Percentiles rank a stretch among this genome's conserved stretches.
phyloP scores from a whole-genome alignment of 2,113 vertebrate genomes.

The Scomber colias region DNA sequence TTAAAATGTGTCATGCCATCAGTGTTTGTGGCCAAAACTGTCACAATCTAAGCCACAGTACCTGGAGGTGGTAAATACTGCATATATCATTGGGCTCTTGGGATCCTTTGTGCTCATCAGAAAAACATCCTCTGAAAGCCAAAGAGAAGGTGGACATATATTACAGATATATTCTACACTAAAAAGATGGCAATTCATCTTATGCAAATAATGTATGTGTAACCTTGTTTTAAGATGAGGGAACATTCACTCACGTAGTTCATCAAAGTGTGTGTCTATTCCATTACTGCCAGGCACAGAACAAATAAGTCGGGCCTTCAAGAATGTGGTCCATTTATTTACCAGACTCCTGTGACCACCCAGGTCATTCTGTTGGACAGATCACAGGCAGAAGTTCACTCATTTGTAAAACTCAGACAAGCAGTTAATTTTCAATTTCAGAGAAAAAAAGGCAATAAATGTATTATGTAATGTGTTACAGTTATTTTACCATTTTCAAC shows the following conservation, averaged over 20 bases:
- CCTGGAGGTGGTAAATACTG: slow-evolving; percentile 98
- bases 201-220: not conserved
- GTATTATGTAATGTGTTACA: not conserved
- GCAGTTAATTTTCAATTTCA: slow-evolving; percentile 4
- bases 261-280: slow-evolving; percentile 98
- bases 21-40: slow-evolving; percentile 23
- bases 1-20: slow-evolving; percentile 13
- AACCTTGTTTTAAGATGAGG: not conserved
- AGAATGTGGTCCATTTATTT: slow-evolving; percentile 98
- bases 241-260: slow-evolving; percentile 91
- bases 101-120: slow-evolving; percentile 98
- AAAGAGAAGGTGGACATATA: slow-evolving; percentile 10
- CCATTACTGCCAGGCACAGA: slow-evolving; percentile 96
- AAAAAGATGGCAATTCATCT: not conserved
- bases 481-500: no score
- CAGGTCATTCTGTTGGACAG: slow-evolving; percentile 92
- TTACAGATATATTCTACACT: not conserved
- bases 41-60: slow-evolving; percentile 68
- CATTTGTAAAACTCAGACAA: not conserved
- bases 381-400: slow-evolving; percentile 12
- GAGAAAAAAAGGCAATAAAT: not conserved
- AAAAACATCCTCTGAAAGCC: slow-evolving; percentile 94
- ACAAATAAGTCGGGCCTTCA: slow-evolving; percentile 96
- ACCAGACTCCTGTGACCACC: slow-evolving; percentile 98
- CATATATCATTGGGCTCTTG: slow-evolving; percentile 96